A percentile compares a stretch with the other conserved stretches of the same genome.
Evolutionary conservation across 1,140 invertebrate genomes (phyloP).

Genomic region (Capitella teleta): DNA sequence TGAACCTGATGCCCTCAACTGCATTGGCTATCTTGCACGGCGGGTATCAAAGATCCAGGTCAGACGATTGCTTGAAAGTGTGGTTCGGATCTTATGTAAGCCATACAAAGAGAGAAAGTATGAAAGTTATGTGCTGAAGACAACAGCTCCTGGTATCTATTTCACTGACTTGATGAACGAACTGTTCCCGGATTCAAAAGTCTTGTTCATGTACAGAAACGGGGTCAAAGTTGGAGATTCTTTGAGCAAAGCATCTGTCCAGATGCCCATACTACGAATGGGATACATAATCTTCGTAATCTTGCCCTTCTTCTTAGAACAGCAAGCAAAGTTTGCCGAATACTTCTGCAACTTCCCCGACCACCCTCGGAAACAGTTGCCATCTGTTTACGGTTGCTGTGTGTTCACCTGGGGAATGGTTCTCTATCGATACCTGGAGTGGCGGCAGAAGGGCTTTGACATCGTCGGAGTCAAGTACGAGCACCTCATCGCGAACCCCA

Average conservation of each 20-base stretch:
- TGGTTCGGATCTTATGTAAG: constrained; percentile 7
- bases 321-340: background rate
- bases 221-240: constrained; percentile 4
- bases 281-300: background rate
- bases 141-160: background rate
- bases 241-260: background rate
- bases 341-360: background rate
- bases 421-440: background rate
- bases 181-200: background rate
- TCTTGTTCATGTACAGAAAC: constrained; percentile 7
- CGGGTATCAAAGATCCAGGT: background rate
- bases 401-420: background rate
- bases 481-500: background rate
- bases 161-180: background rate
- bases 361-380: background rate
- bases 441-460: background rate
- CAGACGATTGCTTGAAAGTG: background rate
- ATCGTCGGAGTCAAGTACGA: constrained; percentile 7
- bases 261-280: background rate
- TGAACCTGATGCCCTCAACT: background rate
- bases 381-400: background rate
- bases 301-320: background rate
- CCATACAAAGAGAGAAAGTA: constrained; percentile 2
- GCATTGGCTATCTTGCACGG: background rate
- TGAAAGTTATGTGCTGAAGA: background rate